phyloP scores from a whole-genome alignment of 2,113 vertebrate species.

The Fregetta grallaria region DNA sequence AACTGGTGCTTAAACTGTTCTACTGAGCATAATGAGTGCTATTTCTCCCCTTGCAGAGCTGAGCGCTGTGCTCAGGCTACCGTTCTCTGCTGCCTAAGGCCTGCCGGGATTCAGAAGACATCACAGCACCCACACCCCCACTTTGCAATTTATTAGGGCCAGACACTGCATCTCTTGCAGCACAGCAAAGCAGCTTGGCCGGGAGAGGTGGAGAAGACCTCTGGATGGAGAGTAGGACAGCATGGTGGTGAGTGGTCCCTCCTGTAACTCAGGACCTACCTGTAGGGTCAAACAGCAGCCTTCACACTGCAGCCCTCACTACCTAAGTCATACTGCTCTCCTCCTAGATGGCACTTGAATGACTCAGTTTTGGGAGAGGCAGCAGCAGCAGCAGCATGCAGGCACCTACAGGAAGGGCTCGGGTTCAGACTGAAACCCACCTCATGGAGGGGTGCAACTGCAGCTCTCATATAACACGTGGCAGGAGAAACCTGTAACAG shows the following conservation, averaged over 20 bases:
- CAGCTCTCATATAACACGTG: not conserved
- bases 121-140: not conserved
- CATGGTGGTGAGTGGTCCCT: not conserved
- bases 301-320: not conserved
- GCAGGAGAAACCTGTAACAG: not conserved
- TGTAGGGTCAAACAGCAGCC: not conserved
- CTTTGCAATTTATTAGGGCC: not conserved
- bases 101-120: not conserved
- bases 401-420: not conserved
- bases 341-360: not conserved
- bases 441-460: not conserved
- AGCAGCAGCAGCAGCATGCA: not conserved
- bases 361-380: not conserved
- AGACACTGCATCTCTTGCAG: not conserved
- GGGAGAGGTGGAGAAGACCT: not conserved
- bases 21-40: not conserved
- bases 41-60: not conserved
- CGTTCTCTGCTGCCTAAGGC: not conserved
- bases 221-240: not conserved
- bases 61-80: not conserved
- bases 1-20: not conserved
- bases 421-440: not conserved
- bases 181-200: not conserved
- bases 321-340: not conserved
- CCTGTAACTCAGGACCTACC: not conserved